These are phyloP conservation scores for Brachionichthys hirsutus DNA, from an alignment of 2,113 vertebrate genomes.

Conservation along the genomic window DNA sequence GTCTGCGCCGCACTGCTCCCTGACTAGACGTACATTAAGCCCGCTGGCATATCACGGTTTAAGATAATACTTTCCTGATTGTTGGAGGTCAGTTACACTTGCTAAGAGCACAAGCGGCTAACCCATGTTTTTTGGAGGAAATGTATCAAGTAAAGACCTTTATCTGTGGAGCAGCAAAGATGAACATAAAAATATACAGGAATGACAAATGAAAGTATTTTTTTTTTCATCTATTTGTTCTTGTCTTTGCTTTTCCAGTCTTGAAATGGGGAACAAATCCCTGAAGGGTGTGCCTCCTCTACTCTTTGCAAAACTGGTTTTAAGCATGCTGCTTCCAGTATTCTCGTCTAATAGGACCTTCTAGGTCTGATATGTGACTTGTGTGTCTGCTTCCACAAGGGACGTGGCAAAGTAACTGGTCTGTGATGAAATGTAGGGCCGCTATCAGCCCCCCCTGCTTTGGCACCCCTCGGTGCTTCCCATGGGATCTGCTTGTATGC, in stretches of 20 bases:
- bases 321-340: constrained; percentile 27
- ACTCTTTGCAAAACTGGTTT: constrained; percentile 68
- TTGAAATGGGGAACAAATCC: constrained; percentile 41
- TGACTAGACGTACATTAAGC: constrained; percentile 19
- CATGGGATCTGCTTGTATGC: constrained; percentile 38
- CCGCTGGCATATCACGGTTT: constrained; percentile 12
- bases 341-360: constrained; percentile 34
- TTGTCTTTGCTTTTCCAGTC: constrained; percentile 29
- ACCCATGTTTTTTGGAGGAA: neutral
- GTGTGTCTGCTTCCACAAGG: neutral
- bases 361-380: constrained; percentile 11
- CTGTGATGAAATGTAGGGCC: neutral
- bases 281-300: constrained; percentile 52
- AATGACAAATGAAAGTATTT: neutral
- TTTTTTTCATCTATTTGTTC: neutral
- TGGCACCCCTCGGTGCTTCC: constrained; percentile 24
- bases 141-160: neutral
- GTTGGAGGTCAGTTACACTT: constrained; percentile 11
- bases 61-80: constrained; percentile 14
- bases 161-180: no score
- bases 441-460: neutral
- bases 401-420: neutral
- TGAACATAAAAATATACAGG: no score
- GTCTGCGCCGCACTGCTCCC: constrained; percentile 22
- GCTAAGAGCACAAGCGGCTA: neutral